Evolutionary conservation across 1,140 invertebrate genomes (phyloP).

Genomic region (Danaus melanippus): DNA sequence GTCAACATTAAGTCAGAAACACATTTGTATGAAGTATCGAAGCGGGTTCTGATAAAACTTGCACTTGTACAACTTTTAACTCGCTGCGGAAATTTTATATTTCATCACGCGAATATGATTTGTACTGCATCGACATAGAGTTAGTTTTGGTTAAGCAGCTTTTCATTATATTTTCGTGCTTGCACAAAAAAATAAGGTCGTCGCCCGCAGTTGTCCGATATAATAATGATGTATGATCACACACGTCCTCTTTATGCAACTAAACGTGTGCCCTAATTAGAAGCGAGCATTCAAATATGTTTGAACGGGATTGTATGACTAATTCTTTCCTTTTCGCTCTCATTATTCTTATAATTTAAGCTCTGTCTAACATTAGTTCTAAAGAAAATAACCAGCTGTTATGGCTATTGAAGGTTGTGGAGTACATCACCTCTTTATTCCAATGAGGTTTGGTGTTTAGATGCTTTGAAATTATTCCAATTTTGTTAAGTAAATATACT

Average conservation of each 20-base stretch:
- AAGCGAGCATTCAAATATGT: conserved; percentile 17
- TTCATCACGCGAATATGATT: conserved; percentile 1
- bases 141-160: conserved; percentile 6
- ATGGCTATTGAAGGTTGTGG: too few relatives aligned
- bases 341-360: too few relatives aligned
- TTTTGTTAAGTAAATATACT: too few relatives aligned
- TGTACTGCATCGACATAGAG: conserved; percentile 8
- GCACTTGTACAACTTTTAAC: conserved; percentile 20
- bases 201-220: conserved; percentile 41
- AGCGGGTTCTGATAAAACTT: conserved; percentile 19
- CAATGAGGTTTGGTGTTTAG: too few relatives aligned
- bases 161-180: conserved; percentile 5
- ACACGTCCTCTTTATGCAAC: conserved; percentile 31
- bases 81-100: conserved; percentile 12
- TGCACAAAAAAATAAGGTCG: conserved; percentile 41
- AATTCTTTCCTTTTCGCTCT: too few relatives aligned
- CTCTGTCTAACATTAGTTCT: too few relatives aligned
- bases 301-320: background rate
- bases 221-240: conserved; percentile 51
- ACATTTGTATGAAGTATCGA: conserved; percentile 15
- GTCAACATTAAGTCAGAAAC: conserved; percentile 13
- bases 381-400: too few relatives aligned
- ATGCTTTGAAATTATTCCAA: too few relatives aligned
- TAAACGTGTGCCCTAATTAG: conserved; percentile 18
- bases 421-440: too few relatives aligned